phyloP scores from a whole-genome alignment of 1,140 invertebrate species.

The Drosophila biarmipes region DNA sequence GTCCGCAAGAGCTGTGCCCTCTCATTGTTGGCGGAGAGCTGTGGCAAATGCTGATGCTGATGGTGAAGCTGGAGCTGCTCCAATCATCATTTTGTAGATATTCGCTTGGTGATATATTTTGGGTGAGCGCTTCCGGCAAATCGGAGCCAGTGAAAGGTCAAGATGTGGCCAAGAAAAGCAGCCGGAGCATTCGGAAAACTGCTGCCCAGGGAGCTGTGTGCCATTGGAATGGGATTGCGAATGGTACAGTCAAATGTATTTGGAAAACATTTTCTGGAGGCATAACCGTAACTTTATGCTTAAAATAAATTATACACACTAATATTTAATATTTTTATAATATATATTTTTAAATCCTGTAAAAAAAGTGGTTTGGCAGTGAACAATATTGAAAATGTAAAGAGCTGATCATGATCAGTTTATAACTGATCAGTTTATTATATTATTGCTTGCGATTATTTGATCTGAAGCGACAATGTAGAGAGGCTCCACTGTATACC shows the following conservation, averaged over 20 bases:
- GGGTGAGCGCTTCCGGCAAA: slow-evolving; percentile 80
- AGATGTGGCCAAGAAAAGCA: slow-evolving; percentile 71
- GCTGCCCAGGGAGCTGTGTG: slow-evolving; percentile 70
- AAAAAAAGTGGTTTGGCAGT: no score
- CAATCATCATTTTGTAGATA: slow-evolving; percentile 69
- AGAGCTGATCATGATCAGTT: no score
- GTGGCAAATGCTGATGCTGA: slow-evolving; percentile 11
- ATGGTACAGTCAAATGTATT: not conserved
- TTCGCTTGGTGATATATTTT: slow-evolving; percentile 82
- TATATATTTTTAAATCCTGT: no score
- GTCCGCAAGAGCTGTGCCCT: slow-evolving; percentile 28
- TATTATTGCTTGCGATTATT: not conserved
- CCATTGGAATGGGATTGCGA: slow-evolving; percentile 43
- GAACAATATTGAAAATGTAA: no score
- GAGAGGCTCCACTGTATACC: slow-evolving; percentile 22
- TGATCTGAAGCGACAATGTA: not conserved
- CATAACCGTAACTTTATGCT: no score
- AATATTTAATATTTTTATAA: no score
- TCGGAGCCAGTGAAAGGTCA: slow-evolving; percentile 74
- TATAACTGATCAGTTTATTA: no score
- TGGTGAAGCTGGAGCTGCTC: slow-evolving; percentile 34
- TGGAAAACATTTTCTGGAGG: not conserved
- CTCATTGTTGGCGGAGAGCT: slow-evolving; percentile 37
- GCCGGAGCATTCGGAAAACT: slow-evolving; percentile 52
- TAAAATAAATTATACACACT: no score